Conservation (phyloP, 1,140 invertebrate species). For the Holotrichia oblita region DNA sequence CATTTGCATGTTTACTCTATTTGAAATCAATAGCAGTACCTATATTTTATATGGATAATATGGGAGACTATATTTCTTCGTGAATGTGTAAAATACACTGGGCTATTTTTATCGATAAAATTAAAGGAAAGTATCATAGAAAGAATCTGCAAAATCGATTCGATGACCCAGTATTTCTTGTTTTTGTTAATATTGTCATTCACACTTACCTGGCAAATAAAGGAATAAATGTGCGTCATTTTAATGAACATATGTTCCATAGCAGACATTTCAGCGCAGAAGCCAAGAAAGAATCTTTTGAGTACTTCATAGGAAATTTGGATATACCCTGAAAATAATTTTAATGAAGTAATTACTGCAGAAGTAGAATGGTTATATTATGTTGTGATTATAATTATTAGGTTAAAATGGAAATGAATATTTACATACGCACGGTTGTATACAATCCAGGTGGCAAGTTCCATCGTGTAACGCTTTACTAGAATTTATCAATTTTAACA, state of each 20-base stretch:
- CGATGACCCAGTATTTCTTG: too few species aligned
- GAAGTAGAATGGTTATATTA: too few species aligned
- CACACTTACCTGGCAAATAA: conserved; percentile 54
- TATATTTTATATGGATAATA: too few species aligned
- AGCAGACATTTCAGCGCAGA: conserved; percentile 36
- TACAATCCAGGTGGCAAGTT: conserved; percentile 23
- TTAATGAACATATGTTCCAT: conserved; percentile 55
- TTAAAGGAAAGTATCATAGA: too few species aligned
- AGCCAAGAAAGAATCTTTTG: conserved; percentile 31
- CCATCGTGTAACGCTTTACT: neutral
- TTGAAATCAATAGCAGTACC: too few species aligned
- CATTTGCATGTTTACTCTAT: too few species aligned
- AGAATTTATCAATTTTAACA: neutral
- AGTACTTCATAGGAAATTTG: conserved; percentile 28
- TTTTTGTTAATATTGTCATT: too few species aligned
- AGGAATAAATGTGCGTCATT: conserved; percentile 52
- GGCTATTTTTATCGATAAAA: too few species aligned
- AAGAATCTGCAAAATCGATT: too few species aligned
- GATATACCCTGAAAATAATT: conserved; percentile 4
- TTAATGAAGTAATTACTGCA: neutral
- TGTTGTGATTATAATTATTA: too few species aligned
- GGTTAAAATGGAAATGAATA: neutral
- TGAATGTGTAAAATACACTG: too few species aligned
- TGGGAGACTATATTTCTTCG: too few species aligned
- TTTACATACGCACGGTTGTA: conserved; percentile 33